phyloP scores from a whole-genome alignment of 2,797 vertebrate species.

The Poeciliopsis paucimaculata region DNA sequence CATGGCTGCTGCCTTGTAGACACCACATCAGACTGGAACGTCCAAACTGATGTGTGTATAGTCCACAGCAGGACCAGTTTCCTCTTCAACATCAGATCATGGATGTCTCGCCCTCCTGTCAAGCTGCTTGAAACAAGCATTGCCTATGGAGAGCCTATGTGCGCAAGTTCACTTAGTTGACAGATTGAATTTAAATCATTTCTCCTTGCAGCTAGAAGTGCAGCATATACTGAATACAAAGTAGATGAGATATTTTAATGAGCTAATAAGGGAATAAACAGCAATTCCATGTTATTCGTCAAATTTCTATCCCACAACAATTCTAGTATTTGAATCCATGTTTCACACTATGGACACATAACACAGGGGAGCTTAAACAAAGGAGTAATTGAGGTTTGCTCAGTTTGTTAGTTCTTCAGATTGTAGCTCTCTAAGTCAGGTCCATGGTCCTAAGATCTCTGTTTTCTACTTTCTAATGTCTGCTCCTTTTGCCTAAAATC shows the following conservation, averaged over 20 bases:
- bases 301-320: background rate
- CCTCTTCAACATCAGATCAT: constrained; percentile 59
- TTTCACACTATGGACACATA: background rate
- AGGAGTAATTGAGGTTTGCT: background rate
- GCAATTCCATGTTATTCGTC: background rate
- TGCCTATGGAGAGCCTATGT: constrained; percentile 46
- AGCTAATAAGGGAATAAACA: background rate
- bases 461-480: background rate
- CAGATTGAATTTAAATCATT: constrained; percentile 41
- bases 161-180: constrained; percentile 17
- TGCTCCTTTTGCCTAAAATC: background rate
- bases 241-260: background rate
- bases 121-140: constrained; percentile 52
- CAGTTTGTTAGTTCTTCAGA: background rate
- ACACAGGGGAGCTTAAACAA: background rate
- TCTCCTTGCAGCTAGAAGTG: constrained; percentile 15
- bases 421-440: background rate
- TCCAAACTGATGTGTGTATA: constrained; percentile 62
- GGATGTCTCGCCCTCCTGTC: constrained; percentile 39
- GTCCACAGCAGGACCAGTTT: constrained; percentile 54
- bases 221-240: constrained; percentile 9
- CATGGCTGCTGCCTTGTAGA: constrained; percentile 65
- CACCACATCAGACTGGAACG: constrained; percentile 61
- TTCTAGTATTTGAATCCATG: background rate
- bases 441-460: background rate